A percentile compares a stretch with the other conserved stretches of the same genome.
phyloP scores from a whole-genome alignment of 2,888 invertebrate species.

The Odontomyia ornata region DNA sequence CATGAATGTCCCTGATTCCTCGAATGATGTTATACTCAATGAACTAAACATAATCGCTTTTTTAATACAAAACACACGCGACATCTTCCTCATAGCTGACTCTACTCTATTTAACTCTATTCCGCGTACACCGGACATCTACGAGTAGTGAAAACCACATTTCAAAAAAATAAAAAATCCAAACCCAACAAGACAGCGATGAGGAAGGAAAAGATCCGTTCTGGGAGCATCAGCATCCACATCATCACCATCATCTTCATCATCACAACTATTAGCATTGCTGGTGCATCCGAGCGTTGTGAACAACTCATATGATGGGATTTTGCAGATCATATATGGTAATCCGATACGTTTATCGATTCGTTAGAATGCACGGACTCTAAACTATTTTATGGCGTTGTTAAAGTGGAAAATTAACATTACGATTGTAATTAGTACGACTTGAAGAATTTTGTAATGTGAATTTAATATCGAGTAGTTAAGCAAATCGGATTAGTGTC shows the following conservation, averaged over 20 bases:
- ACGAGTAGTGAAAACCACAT: slow-evolving; percentile 41
- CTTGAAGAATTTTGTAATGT: slow-evolving; percentile 36
- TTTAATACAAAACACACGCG: slow-evolving; percentile 50
- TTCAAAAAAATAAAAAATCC: slow-evolving; percentile 29
- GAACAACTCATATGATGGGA: slow-evolving; percentile 28
- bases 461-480: slow-evolving; percentile 36
- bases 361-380: not conserved
- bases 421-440: slow-evolving; percentile 42
- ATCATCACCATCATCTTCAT: not conserved
- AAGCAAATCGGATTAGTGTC: slow-evolving; percentile 37
- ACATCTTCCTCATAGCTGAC: slow-evolving; percentile 50
- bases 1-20: not conserved
- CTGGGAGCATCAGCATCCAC: not conserved
- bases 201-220: not conserved
- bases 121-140: not conserved
- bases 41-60: slow-evolving; percentile 49
- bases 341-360: slow-evolving; percentile 44
- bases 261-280: not conserved
- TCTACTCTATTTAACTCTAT: too few species aligned
- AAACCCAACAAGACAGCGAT: slow-evolving; percentile 21
- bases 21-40: slow-evolving; percentile 38
- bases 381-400: slow-evolving; percentile 34
- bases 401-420: slow-evolving; percentile 39
- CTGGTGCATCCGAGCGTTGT: not conserved
- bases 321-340: slow-evolving; percentile 37